Evolutionary conservation across 2,113 vertebrate species (phyloP), one percentile per base, ranked within the genome.

Genomic region (Fulmarus glacialis): DNA sequence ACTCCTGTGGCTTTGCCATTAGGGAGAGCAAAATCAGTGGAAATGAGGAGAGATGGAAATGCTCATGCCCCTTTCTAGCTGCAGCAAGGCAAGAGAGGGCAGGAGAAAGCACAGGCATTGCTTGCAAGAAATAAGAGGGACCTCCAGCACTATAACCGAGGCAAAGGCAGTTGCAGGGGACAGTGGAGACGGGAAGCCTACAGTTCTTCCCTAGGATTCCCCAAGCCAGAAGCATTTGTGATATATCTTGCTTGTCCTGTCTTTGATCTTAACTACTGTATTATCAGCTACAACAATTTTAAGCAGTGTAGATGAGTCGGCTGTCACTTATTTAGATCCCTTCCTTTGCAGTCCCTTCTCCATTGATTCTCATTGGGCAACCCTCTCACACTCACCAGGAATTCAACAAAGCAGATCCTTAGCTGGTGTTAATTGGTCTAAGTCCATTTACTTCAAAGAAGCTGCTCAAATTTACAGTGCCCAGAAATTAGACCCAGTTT

Each of bases 401-500:
- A 90, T 71, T 91, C 72, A 6, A 67, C 43, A 93, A 90, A 95
- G 75, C 90, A 87, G 88, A 90, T 81, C 82, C 43, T 92, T 86
- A 90, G n/a, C 71, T 81, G 67, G 26, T 93, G 67, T 88, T 94
- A 92, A 95, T 86, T 93, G 90, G 50, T 73, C 58, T 80, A 70
- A 93, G 79, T 92, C 79, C n/a, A 85, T 90, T 94, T 88, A 67
- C 82, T 94, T 93, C 90, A 93, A 89, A 97, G 85, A 89, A 86
- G 59, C 42, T 82, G 38, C 81, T 94, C 32, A 77, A 92, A 93
- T 32, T 72, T 82, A 73, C 22, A 50, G 58, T 34, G 71, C 88
- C 88, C 85, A 92, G 67, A 93, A 92, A 93, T 92, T 32, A 94
- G 95, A 94, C 80, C 88, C 82, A 88, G 42, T 95, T 97, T 95